Evolutionary conservation across 2,888 invertebrate species (phyloP), one percentile per base, ranked within the genome.

Genomic region (Drosophila pseudotakahashii): DNA sequence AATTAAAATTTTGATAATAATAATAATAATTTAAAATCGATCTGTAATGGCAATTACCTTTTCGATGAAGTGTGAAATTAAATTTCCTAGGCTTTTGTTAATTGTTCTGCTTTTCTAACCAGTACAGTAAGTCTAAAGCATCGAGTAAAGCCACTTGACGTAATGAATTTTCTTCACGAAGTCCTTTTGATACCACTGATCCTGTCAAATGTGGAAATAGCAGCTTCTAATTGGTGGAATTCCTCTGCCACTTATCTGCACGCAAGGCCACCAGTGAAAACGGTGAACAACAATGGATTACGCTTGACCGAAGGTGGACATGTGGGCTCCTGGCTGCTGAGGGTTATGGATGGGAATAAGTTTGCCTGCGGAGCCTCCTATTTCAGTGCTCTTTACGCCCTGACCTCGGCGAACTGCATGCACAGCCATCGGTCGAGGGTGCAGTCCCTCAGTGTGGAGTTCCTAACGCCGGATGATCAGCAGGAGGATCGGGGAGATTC

Each of bases 351-450:
- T 3, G 52, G 52, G 7, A 6, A 42, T 3, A 5, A 0, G 0
- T 75, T 75, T 7, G 63, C 36, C n/a, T 75, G 75, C 11, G 75
- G 75, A 0, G 75, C 53, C 2, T 52, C 70, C 16, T 71, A 67
- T 45, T 75, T 47, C 14, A 60, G 34, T 7, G 14, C 44, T 4
- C 41, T 36, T 0, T 58, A 45, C 10, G 68, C 52, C 1, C 11
- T 76, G 1, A 72, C 76, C 4, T 61, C 76, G 3, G 63, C 76
- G 2, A 72, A 54, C 37, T 76, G 75, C 44, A 34, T 76, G 45
- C 45, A 68, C 3, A 7, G 5, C 9, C 48, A 55, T 13, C 57
- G 47, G 5, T 9, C 23, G 1, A 9, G 7, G 0, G 13, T 75
- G 13, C 7, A 37, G 26, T 3, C n/a, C 0, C 36, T 75, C 2